A percentile compares a stretch with the other conserved stretches of the same genome.
phyloP scores from a whole-genome alignment of 1,140 invertebrate genomes.

The Euglossa dilemma region DNA sequence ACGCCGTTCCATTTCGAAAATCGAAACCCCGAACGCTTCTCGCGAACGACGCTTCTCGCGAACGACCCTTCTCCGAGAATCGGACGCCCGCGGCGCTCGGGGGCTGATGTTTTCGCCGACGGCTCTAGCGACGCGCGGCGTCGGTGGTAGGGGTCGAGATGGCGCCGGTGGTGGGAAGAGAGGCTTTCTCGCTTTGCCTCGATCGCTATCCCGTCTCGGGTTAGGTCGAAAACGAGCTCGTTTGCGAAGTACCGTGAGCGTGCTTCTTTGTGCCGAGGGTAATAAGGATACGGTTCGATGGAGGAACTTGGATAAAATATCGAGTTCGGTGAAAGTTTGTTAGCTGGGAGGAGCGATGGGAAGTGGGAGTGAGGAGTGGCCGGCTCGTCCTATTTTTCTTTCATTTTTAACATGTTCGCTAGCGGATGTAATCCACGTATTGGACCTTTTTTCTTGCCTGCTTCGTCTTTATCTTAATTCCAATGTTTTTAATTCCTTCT shows the following conservation, averaged over 20 bases:
- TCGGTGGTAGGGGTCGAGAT: neutral
- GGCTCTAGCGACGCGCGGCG: neutral
- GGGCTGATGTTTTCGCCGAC: neutral
- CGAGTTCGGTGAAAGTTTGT: neutral
- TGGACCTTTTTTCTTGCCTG: neutral
- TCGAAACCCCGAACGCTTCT: neutral
- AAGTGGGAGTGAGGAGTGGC: neutral
- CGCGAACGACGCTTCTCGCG: neutral
- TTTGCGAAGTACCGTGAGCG: neutral
- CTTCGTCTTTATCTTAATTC: neutral
- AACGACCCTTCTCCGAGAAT: neutral
- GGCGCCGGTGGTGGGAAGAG: neutral
- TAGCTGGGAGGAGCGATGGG: neutral
- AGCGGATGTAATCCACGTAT: neutral
- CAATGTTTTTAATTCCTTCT: no score
- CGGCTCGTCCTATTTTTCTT: neutral
- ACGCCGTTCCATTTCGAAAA: neutral
- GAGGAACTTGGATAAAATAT: neutral
- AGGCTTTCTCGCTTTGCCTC: constrained; percentile 4
- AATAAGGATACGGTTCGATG: neutral
- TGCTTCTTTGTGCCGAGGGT: neutral
- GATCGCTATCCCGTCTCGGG: neutral
- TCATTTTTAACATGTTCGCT: neutral
- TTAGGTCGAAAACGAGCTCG: neutral
- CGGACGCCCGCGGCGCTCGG: no score